These are phyloP conservation scores for Himantopus leucocephalus DNA, from an alignment of 2,113 vertebrate species.

Conservation along the genomic window DNA sequence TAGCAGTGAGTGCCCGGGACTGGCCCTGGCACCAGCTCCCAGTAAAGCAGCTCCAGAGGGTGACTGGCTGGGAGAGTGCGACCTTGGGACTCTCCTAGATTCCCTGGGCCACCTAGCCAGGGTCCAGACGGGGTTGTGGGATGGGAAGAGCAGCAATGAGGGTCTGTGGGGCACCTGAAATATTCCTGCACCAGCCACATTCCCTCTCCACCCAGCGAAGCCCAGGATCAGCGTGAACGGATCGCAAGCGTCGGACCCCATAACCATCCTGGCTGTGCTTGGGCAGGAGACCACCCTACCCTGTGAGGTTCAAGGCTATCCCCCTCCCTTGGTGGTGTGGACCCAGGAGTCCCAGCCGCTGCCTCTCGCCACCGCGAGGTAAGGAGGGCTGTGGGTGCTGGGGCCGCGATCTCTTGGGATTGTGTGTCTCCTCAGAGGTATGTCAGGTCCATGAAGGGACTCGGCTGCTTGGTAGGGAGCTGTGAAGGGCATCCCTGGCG, in stretches of 20 bases:
- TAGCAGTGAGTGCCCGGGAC: constrained; percentile 79
- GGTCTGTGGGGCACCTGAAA: background rate
- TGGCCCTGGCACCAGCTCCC: background rate
- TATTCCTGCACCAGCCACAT: accelerated
- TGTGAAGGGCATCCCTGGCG: background rate
- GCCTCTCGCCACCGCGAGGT: constrained; percentile 77
- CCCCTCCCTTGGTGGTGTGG: constrained; percentile 85
- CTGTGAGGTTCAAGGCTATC: constrained; percentile 83
- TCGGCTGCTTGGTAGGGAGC: background rate
- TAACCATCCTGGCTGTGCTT: constrained; percentile 73
- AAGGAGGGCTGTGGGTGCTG: background rate
- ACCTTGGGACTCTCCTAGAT: background rate
- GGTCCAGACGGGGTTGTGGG: background rate
- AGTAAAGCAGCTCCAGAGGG: background rate
- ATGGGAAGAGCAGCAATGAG: background rate
- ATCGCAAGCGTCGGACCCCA: background rate
- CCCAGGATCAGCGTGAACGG: constrained; percentile 76
- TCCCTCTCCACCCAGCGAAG: constrained; percentile 70
- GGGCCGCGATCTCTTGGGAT: accelerated
- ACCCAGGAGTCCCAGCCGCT: constrained; percentile 77
- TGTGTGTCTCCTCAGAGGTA: background rate
- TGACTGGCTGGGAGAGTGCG: background rate
- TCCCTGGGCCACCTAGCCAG: background rate
- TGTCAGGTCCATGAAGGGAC: accelerated
- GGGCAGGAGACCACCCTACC: constrained; percentile 84